phyloP scores from a whole-genome alignment of 2,113 vertebrate species.

The Cyprinodon variegatus region DNA sequence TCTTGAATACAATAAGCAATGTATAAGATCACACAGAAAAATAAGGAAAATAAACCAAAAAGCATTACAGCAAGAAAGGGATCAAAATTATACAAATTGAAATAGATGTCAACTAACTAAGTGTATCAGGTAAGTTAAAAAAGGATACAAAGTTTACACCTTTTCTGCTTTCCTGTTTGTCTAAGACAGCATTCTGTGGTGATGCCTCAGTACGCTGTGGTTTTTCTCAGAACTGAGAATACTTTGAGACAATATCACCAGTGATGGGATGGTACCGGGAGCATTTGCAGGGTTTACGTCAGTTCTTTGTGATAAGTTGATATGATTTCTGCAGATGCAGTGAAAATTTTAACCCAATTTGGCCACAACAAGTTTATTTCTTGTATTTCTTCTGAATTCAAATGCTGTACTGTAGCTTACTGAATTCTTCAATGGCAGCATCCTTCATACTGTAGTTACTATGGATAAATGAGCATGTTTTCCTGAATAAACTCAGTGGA shows the following conservation, averaged over 20 bases:
- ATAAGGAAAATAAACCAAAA: neutral
- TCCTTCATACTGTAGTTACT: constrained; percentile 68
- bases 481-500: constrained; percentile 61
- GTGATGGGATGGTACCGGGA: constrained; percentile 1
- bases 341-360: neutral
- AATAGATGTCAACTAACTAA: neutral
- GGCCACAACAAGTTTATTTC: constrained; percentile 36
- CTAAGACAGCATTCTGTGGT: constrained; percentile 19
- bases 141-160: neutral
- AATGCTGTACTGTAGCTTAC: constrained; percentile 31
- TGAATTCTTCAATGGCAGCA: constrained; percentile 57
- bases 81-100: neutral
- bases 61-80: neutral
- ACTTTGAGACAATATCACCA: neutral
- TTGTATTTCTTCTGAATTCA: constrained; percentile 9
- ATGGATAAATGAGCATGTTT: constrained; percentile 69
- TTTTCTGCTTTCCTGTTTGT: constrained; percentile 67
- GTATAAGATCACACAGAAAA: neutral
- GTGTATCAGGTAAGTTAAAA: constrained; percentile 5
- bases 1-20: neutral
- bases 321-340: neutral
- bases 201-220: constrained; percentile 49
- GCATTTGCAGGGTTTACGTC: neutral
- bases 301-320: neutral
- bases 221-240: constrained; percentile 52